Percentiles rank a stretch among this genome's conserved stretches.
Conservation (phyloP, 2,113 vertebrate genomes). For the Mirounga angustirostris region DNA sequence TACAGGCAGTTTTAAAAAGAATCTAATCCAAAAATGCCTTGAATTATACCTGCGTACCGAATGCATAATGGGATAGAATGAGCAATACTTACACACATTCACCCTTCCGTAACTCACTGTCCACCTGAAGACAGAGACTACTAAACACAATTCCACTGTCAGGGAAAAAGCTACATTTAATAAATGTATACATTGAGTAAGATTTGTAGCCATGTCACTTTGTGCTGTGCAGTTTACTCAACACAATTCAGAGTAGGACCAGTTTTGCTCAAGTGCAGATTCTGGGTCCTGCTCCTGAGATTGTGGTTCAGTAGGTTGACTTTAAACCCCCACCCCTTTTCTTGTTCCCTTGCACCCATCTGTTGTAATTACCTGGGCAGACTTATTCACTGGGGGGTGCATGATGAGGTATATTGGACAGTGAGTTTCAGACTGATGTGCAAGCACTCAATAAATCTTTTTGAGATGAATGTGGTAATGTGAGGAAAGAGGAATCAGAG, state of each 20-base stretch:
- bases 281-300: neutral
- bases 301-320: neutral
- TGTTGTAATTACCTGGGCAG: neutral
- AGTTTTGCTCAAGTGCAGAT: neutral
- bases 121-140: neutral
- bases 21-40: neutral
- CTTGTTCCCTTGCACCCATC: neutral
- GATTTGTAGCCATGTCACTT: neutral
- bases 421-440: neutral
- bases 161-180: neutral
- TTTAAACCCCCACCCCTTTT: neutral
- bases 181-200: accelerated
- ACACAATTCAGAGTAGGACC: neutral
- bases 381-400: neutral
- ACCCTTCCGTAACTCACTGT: neutral
- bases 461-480: neutral
- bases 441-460: neutral
- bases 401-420: neutral
- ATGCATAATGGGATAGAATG: neutral
- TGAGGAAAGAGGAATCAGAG: neutral
- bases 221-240: neutral
- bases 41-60: neutral
- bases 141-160: neutral
- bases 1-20: neutral
- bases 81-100: neutral